Base-by-base conservation (phyloP, 2,888 invertebrate species). In the Calameuta filiformis region DNA sequence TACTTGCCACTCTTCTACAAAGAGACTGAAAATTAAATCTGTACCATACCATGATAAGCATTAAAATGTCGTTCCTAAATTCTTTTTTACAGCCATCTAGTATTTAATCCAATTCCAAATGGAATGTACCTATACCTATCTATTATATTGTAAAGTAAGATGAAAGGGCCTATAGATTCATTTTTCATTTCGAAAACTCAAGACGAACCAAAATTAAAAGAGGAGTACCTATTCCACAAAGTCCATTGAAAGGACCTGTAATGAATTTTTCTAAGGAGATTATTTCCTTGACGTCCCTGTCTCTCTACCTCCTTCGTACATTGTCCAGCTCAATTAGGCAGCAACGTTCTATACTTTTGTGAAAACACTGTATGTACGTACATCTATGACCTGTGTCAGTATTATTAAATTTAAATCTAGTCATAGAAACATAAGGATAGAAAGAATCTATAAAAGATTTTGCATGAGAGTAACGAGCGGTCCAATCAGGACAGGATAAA, bases 381-480 rank as follows among this genome's bases (percentile, higher is more conserved):
- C 85, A 84, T 86, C 86, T 82, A 81, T 80, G 77, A 82, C 87
- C 86, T 86, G 83, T 82, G 83, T 80, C 87, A 86, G 87, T 87
- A 87, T 87, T 87, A 86, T 78, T 82, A 80, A 56, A 77, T 68
- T 79, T 83, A 83, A 80, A 77, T 74, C 30, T 37, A 33, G 35
- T 15, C 35, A 1, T 34, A 74, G 23, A 30, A 74, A 4, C 56
- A n/a, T 77, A 77, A 77, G 77, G 68, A 79, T 33, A 76, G 11
- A 15, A 73, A 73, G 35, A 35, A 37, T 76, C 69, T 35, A 34
- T 33, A 15, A 71, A 9, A 11, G 34, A 71, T 33, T 71, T 33
- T 12, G 71, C 31, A 71, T 71, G 30, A 23, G 31, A 71, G 31
- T 30, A 71, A 71, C 71, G 71, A 71, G 34, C 71, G 31, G 30